phyloP scores from a whole-genome alignment of 2,113 vertebrate species.

The Stomatorhinus ivindoensis region DNA sequence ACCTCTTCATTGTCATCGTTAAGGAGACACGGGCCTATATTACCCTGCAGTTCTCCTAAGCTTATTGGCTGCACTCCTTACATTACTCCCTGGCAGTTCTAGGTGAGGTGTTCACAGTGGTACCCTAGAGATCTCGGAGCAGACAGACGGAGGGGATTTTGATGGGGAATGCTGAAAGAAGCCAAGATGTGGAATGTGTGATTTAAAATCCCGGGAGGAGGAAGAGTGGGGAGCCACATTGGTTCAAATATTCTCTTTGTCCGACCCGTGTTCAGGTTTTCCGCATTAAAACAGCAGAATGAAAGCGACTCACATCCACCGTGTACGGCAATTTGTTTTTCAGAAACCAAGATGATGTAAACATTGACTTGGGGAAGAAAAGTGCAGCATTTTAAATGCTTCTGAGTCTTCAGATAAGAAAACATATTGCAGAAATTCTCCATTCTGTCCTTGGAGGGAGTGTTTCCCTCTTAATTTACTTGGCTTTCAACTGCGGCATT shows the following conservation, averaged over 20 bases:
- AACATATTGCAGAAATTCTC: neutral
- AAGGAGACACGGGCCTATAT: neutral
- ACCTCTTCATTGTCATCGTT: neutral
- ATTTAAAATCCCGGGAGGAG: neutral
- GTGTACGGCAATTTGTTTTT: neutral
- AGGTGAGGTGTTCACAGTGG: neutral
- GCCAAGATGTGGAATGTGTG: neutral
- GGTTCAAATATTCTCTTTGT: constrained; percentile 13
- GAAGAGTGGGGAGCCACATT: neutral
- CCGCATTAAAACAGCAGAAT: neutral
- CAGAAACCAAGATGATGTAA: neutral
- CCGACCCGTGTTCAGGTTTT: neutral
- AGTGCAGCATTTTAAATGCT: neutral
- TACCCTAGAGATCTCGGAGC: neutral
- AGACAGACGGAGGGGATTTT: constrained; percentile 3
- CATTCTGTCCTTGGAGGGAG: neutral
- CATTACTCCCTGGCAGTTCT: neutral
- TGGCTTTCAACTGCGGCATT: neutral
- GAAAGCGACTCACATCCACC: neutral
- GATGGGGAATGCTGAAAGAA: constrained; percentile 7
- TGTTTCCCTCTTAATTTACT: neutral
- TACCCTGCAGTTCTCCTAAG: neutral
- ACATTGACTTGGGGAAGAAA: constrained; percentile 4
- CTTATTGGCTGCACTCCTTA: neutral
- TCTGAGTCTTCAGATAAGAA: neutral